Evolutionary conservation across 2,113 vertebrate genomes (phyloP), one percentile per base, ranked within the genome.

Genomic region (Tragelaphus imberbis): DNA sequence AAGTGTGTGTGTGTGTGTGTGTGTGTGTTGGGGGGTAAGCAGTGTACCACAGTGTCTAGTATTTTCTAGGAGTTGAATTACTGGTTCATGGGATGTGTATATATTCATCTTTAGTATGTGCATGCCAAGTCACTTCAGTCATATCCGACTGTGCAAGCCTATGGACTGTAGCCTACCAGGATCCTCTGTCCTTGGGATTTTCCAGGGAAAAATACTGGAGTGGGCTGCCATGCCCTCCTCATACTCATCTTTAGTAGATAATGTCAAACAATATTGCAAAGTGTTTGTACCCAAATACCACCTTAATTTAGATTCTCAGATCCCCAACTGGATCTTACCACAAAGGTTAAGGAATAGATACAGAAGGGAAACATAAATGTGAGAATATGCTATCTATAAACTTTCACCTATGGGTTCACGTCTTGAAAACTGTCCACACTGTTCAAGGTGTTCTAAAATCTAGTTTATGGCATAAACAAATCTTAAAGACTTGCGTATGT

Each of bases 281-380:
- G 12, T 75, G 7, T 58, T 58, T 86, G 3, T 49, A 58, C 19
- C 44, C 23, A 87, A 61, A 71, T 40, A 44, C 25, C 40, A n/a
- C 40, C 68, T 97, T 85, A 85, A 91, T 98, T 89, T 84, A 96
- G 63, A 93, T 91, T 68, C 59, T 86, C 30, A 87, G 28, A 6
- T 91, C 49, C 80, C 84, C 17, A 93, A 14, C 3, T 93, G 19
- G 40, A 86, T 86, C 33, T 94, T 91, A 58, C 19, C 27, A 53
- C n/a, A 56, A 89, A 59, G n/a, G 53, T 88, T 82, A 95, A 91
- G 27, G 30, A 90, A 58, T 77, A 79, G 84, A 55, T 86, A 33
- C 53, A 77, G n/a, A 33, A 86, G 17, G 36, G 12, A 90, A 90
- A 65, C n/a, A 53, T 36, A 91, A 58, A 61, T 88, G 17, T 82